These are phyloP conservation scores for Dioctria linearis DNA, from an alignment of 2,888 invertebrate genomes.

Conservation along the genomic window DNA sequence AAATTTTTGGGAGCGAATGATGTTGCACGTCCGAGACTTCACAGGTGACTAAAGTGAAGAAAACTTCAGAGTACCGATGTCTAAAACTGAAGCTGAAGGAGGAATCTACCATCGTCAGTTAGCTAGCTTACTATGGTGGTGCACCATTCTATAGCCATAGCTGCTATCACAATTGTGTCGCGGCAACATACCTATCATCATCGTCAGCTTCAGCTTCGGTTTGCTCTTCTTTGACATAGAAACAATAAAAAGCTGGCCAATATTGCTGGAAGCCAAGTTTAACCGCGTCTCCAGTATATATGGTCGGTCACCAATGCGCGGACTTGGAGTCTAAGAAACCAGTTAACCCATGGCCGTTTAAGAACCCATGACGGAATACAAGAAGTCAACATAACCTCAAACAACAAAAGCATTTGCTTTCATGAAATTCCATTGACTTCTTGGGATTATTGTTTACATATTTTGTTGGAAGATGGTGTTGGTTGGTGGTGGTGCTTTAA, in stretches of 20 bases:
- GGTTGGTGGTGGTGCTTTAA: neutral
- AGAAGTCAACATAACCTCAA: constrained; percentile 48
- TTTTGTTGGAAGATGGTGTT: neutral
- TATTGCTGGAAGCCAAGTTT: neutral
- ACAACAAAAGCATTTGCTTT: constrained; percentile 26
- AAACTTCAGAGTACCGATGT: constrained; percentile 45
- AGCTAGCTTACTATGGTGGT: constrained; percentile 35
- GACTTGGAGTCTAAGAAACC: constrained; percentile 9
- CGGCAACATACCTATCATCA: constrained; percentile 1
- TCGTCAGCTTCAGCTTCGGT: neutral
- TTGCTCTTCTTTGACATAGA: neutral
- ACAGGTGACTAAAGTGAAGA: constrained; percentile 49
- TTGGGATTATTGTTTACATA: constrained; percentile 43
- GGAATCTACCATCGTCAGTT: constrained; percentile 47
- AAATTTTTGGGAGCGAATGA: constrained; percentile 7
- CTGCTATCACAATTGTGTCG: neutral
- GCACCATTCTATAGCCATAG: constrained; percentile 26
- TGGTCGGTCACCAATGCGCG: neutral
- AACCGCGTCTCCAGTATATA: neutral
- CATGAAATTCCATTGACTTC: constrained; percentile 40
- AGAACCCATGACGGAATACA: constrained; percentile 29
- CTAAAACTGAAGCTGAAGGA: constrained; percentile 34
- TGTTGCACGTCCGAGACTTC: constrained; percentile 48
- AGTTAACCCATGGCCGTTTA: constrained; percentile 18
- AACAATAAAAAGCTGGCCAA: constrained; percentile 7